Evolutionary conservation across 2,888 invertebrate genomes (phyloP), one percentile per base, ranked within the genome.

Genomic region (Nomada hirtipes): DNA sequence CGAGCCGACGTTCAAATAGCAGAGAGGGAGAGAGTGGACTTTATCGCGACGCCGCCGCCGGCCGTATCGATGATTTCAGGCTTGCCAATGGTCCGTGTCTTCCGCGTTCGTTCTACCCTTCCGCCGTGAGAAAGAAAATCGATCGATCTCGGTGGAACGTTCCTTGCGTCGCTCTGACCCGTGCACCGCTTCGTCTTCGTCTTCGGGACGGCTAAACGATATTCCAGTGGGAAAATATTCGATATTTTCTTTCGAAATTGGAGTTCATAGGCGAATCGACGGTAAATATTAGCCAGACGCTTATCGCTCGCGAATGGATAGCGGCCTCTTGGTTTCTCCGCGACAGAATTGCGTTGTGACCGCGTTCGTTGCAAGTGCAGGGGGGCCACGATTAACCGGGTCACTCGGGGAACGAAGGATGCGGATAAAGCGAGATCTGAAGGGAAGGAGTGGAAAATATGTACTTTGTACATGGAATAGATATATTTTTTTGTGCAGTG

Each of bases 51-150:
- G 52, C 65, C 72, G 76, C 72, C 79, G 68, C 44, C 53, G 77
- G 83, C 61, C 65, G 63, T 80, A 80, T 83, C 83, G 77, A 81
- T 81, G 85, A 86, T 80, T 83, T 75, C 75, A 68, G 63, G 59
- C 68, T 80, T 59, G 57, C 71, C 76, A 73, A 80, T 82, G 79
- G 68, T 29, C 64, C 72, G 72, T 64, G 67, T 64, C 78, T 80
- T 78, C 78, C 72, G 59, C 60, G 59, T 52, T 69, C 26, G 52
- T 44, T 72, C 63, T 57, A 23, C 68, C 47, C 67, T 59, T 71
- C 65, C 59, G 53, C 29, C 26, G 7, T 29, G 60, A 47, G 20
- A 73, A 42, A 23, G 18, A 50, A 57, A 36, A 1, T 72, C 57
- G 78, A 73, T 73, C 73, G 80, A 79, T 78, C 67, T 52, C 15